These are phyloP conservation scores for Epinephelus moara DNA, from an alignment of 2,113 vertebrate species.

Conservation along the genomic window DNA sequence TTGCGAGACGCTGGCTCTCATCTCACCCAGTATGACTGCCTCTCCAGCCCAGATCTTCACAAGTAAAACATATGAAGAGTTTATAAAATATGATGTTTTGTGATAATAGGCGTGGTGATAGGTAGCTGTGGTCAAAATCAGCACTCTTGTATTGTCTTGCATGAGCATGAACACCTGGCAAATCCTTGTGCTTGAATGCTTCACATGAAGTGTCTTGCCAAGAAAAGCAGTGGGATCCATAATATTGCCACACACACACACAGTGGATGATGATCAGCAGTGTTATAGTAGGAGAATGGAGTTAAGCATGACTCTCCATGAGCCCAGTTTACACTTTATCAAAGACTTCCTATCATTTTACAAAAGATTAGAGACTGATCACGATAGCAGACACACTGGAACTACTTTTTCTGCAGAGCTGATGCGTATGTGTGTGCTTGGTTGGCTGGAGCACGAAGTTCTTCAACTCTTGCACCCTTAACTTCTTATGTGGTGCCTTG, in stretches of 20 bases:
- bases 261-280: slow-evolving; percentile 23
- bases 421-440: neutral
- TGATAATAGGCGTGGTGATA: too few species aligned
- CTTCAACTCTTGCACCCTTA: neutral
- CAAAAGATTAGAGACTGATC: neutral
- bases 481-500: neutral
- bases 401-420: neutral
- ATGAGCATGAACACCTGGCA: too few species aligned
- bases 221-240: too few species aligned
- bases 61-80: too few species aligned
- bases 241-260: slow-evolving; percentile 2
- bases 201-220: too few species aligned
- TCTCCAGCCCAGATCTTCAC: too few species aligned
- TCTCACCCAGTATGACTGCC: too few species aligned
- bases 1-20: too few species aligned
- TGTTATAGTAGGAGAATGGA: slow-evolving; percentile 32
- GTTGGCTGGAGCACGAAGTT: slow-evolving; percentile 27
- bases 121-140: too few species aligned
- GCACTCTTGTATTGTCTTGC: too few species aligned
- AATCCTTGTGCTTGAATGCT: too few species aligned
- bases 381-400: slow-evolving; percentile 4
- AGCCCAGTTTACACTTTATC: slow-evolving; percentile 31
- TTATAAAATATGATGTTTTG: too few species aligned
- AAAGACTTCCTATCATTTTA: slow-evolving; percentile 9
- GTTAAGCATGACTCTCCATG: slow-evolving; percentile 58